Evolutionary conservation across 1,140 invertebrate species (phyloP), one percentile per base, ranked within the genome.

Genomic region (Brachionus paranguensis): DNA sequence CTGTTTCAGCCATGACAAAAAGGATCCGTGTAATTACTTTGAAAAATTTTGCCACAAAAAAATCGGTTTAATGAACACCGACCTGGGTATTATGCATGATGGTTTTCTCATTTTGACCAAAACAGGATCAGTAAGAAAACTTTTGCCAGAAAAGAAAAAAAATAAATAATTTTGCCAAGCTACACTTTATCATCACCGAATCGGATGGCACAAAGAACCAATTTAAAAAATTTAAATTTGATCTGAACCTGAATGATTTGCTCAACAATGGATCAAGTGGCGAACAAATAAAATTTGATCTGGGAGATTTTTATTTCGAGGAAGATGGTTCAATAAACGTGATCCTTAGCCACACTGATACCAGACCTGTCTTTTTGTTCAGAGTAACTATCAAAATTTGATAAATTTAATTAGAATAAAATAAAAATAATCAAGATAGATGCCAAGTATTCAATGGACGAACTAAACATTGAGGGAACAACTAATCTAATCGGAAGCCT

Each of bases 301-400:
- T 76, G n/a, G 72, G 72, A 1, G 72, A 76, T 76, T 76, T 76
- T 76, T 76, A 41, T 20, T 76, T 76, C 29, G 72, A 76, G 12
- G 41, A 47, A 50, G 72, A 76, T 76, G 72, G 72, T 6, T 76
- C 45, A 24, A 50, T 76, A 24, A 76, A 76, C 50, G 20, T 76
- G 17, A 50, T 50, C 24, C 20, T 76, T 4, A 50, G 72, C 33
- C 24, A 47, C 12, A 17, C 17, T 14, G n/a, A 24, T 12, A 7
- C 20, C 11, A 50, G 27, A 29, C 72, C 72, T 27, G 17, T 76
- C 11, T 76, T 37, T 50, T 50, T 76, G 11, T 76, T 50, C 27
- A 53, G 50, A 50, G 72, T 76, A 50, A 76, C 12, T 17, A 14
- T 33, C n/a, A 0, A 5, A 37, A 37, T 37, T 24, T 65, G 7